Conservation (phyloP, 2,888 invertebrate species). For the Diarsia dahlii region DNA sequence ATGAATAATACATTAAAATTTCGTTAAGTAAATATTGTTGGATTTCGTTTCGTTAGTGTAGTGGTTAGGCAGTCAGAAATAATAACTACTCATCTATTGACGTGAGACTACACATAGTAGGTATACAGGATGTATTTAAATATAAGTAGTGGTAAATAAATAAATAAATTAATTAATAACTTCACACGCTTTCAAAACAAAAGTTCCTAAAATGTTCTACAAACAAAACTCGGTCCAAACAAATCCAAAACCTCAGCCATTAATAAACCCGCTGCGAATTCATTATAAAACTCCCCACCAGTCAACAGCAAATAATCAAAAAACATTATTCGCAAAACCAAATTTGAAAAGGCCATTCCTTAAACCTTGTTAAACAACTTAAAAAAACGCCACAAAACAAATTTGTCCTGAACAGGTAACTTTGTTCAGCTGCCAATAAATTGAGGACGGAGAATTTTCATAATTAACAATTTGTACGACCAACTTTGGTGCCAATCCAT, state of each 20-base stretch:
- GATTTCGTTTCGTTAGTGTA: too few species aligned
- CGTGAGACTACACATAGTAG: background rate
- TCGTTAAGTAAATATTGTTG: too few species aligned
- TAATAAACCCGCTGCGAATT: slow-evolving; percentile 38
- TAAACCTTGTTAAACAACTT: slow-evolving; percentile 67
- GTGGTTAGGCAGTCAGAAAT: too few species aligned
- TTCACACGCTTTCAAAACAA: background rate
- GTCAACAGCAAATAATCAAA: slow-evolving; percentile 50
- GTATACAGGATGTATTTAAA: background rate
- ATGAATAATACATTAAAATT: too few species aligned
- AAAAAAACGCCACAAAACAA: slow-evolving; percentile 72
- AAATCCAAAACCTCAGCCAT: slow-evolving; percentile 8
- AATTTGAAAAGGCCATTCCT: slow-evolving; percentile 54
- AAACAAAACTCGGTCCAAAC: slow-evolving; percentile 5
- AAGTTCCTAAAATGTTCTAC: background rate
- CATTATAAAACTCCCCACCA: slow-evolving; percentile 40
- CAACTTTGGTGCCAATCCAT: slow-evolving; percentile 85
- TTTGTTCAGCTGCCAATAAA: slow-evolving; percentile 70
- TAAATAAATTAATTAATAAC: too few species aligned
- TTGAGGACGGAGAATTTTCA: slow-evolving; percentile 78
- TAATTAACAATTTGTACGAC: slow-evolving; percentile 85
- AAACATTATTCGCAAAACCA: slow-evolving; percentile 55
- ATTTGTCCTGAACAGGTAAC: slow-evolving; percentile 73
- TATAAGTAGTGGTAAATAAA: too few species aligned
- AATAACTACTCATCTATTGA: background rate